Percentiles rank a stretch among this genome's conserved stretches.
These are phyloP conservation scores for Copidosoma aretas DNA, from an alignment of 2,888 invertebrate genomes.

Conservation along the genomic window DNA sequence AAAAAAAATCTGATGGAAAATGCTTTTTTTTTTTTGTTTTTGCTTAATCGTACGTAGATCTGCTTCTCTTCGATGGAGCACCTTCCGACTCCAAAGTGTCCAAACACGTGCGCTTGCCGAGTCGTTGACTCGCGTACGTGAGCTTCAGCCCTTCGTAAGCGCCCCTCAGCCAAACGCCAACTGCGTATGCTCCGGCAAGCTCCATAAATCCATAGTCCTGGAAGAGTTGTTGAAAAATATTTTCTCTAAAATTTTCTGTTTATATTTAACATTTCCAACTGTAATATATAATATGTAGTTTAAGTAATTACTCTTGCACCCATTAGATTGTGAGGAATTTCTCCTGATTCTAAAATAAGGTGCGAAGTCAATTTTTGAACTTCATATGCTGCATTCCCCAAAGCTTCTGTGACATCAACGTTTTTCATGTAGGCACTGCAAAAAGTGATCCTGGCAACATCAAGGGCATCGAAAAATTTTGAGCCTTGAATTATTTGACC, in stretches of 20 bases:
- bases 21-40: no score
- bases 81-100: not conserved
- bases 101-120: not conserved
- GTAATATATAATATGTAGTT: not conserved
- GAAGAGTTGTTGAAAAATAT: not conserved
- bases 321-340: conserved; percentile 15
- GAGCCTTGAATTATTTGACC: conserved; percentile 16
- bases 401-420: conserved; percentile 16
- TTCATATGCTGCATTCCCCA: conserved; percentile 27
- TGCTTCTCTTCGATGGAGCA: not conserved
- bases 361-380: conserved; percentile 31
- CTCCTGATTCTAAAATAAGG: conserved; percentile 14
- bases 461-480: conserved; percentile 28
- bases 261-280: not conserved
- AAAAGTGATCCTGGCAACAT: conserved; percentile 27
- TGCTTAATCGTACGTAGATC: no score
- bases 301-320: conserved; percentile 15
- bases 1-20: no score
- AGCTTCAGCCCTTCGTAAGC: conserved; percentile 63
- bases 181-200: conserved; percentile 65
- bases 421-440: conserved; percentile 23
- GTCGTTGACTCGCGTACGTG: conserved; percentile 28
- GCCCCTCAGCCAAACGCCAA: conserved; percentile 68
- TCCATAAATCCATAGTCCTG: conserved; percentile 28
- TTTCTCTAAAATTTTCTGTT: not conserved